Conservation (phyloP, 2,797 vertebrate genomes). For the Schizopygopsis pylzovi region DNA sequence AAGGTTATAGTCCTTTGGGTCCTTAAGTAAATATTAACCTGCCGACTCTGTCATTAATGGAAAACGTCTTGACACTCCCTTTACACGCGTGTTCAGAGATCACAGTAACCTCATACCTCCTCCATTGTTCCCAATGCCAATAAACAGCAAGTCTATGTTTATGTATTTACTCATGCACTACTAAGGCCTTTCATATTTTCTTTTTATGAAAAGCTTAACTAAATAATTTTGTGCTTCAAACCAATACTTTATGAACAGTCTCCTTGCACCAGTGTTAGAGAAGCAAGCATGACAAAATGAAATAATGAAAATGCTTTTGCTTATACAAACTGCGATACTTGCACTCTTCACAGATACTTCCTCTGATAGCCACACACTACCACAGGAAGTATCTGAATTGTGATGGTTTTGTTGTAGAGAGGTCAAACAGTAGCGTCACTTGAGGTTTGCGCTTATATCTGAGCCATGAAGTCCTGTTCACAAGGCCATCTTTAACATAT, state of each 20-base stretch:
- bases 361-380: neutral
- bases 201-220: neutral
- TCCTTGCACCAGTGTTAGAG: too few species aligned
- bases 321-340: neutral
- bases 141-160: neutral
- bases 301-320: neutral
- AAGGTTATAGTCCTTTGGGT: slow-evolving; percentile 26
- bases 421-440: neutral
- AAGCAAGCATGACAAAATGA: neutral
- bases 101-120: neutral
- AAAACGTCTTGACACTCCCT: slow-evolving; percentile 7
- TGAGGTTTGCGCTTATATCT: neutral
- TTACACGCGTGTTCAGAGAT: neutral
- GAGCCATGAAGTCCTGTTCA: neutral
- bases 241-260: neutral
- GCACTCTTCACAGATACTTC: neutral
- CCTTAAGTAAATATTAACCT: slow-evolving; percentile 41
- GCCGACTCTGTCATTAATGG: neutral
- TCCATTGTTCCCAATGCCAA: neutral
- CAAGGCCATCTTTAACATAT: neutral
- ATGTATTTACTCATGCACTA: neutral
- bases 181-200: neutral
- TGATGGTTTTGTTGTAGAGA: neutral
- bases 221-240: neutral
- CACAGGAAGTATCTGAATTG: slow-evolving; percentile 24